Base-by-base conservation (phyloP, 2,888 invertebrate species). In the Volucella inflata region DNA sequence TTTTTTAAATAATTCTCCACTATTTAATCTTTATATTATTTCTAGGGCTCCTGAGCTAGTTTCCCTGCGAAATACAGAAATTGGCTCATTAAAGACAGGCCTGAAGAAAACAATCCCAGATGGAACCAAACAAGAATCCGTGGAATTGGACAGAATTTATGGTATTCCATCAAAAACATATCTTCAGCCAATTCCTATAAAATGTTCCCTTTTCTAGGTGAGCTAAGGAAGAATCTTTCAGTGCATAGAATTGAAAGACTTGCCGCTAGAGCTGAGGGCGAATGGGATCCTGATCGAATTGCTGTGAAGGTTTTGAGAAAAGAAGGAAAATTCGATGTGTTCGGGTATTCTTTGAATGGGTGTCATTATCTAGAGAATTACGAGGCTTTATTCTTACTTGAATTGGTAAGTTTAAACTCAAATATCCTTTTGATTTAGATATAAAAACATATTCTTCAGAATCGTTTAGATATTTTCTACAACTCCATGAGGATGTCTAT, bases 301-400 rank as follows among this genome's bases (percentile, higher is more conserved):
- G 89, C 89, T 2, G 91, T 90, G 0, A 90, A 90, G 64, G 88
- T 92, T 0, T 16, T 89, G 8, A 89, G 88, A 2, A 91, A 91
- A 74, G 91, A 90, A 88, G 92, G 92, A 0, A 92, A 92, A 87
- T 91, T 92, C 84, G 89, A 89, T 8, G 88, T 87, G 14, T 92
- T 91, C 78, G 92, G 92, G 0, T 90, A 90, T 44, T 90, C 88
- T 42, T 53, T 81, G n/a, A 77, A 89, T 8, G 90, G 90, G 0
- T 87, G 89, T 53, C 87, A 88, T 0, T 92, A 89, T 78, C 88
- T 92, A 75, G 90, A 91, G 53, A 89, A 89, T 51, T 91, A 89
- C 44, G 92, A 92, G 67, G 90, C 91, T 0, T 50, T 92, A 11
- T 92, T 91, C 80, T 64, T 92, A 2, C 81, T 92, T 0, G 92